Evolutionary conservation across 1,140 invertebrate genomes (phyloP), one percentile per base, ranked within the genome.

Genomic region (Marisa cornuarietis): DNA sequence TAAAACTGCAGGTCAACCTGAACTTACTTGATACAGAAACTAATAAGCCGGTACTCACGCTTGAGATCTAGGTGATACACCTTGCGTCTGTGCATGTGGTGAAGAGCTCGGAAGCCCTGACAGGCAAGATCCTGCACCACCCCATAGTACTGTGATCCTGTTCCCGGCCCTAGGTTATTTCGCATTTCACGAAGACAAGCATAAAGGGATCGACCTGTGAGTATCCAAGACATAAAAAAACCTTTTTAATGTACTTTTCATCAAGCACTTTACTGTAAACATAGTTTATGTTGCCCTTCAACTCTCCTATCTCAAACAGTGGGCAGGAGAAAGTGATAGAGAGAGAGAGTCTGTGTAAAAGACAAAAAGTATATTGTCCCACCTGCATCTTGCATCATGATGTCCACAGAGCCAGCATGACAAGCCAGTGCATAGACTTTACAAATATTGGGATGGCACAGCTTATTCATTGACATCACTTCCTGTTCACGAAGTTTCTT

Each of bases 381-480:
- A 76, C 74, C 74, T 76, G 74, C 74, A 65, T 76, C 74, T 49
- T 76, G 54, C n/a, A 76, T 58, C 62, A 76, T 26, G n/a, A 76
- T 26, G 61, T 76, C 74, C 9, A 76, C 74, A 11, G 61, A 42
- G 9, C 58, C n/a, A 42, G 5, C 61, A 49, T 63, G 54, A 42
- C 58, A 63, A 26, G 65, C 16, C 4, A 76, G 61, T 22, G 61
- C 74, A 42, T 76, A 65, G 13, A 76, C 58, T 20, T 65, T 7
- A 9, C 58, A 58, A 14, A 76, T n/a, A 13, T 42, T 42, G 22
- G 61, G 26, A 63, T 76, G 74, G 24, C 9, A 11, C 58, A 76
- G 58, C 61, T 26, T 26, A 1, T 42, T 6, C 24, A 76, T 14
- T 10, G 6, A 42, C n/a, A 49, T 6, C 13, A 76, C 74, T 42